Base-by-base conservation (phyloP, 2,888 invertebrate species). In the Globia sparganii region DNA sequence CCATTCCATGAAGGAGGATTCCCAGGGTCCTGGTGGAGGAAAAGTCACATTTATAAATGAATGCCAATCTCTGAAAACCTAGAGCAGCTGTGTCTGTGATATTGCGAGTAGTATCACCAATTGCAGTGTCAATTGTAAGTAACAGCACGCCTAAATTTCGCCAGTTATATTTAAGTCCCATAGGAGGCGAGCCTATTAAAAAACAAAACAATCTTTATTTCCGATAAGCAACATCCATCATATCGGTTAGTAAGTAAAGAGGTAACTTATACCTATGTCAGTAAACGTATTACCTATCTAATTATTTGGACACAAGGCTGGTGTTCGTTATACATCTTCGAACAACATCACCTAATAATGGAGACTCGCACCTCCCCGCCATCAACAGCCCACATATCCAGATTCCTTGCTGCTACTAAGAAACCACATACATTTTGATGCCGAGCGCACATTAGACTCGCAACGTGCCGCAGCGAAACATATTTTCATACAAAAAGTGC, bases 1-100 rank as follows among this genome's bases (percentile, higher is more conserved):
- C 84, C 89, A 5, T 81, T 78, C 89, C 90, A 91, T 34, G 77
- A 40, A 25, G 90, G 91, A 11, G 90, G 88, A 28, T 84, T 84
- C 8, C 89, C 90, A 18, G 91, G 86, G 66, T 83, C 88, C 91
- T 91, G 78, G 40, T 70, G 58, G 28, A 64, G 70, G 34, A 84
- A 9, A n/a, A 43, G 4, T 11, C 5, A 62, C 1, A 56, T 43
- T 37, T 64, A 65, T 59, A n/a, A 59, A 56, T 28, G 2, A 61
- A 66, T 34, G 43, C 0, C 1, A 34, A 28, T 49, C 9, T 31
- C 6, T 34, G 1, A 28, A 53, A 43, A 61, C 2, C 37, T 31
- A n/a, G 43, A 28, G 6, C 0, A 56, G 3, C 25, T 25, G 11
- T 58, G 8, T 40, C 15, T 40, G 31, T 58, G 40, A 64, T 28